Evolutionary conservation across 2,888 invertebrate genomes (phyloP), one percentile per base, ranked within the genome.

Genomic region (Orchestes rusci): DNA sequence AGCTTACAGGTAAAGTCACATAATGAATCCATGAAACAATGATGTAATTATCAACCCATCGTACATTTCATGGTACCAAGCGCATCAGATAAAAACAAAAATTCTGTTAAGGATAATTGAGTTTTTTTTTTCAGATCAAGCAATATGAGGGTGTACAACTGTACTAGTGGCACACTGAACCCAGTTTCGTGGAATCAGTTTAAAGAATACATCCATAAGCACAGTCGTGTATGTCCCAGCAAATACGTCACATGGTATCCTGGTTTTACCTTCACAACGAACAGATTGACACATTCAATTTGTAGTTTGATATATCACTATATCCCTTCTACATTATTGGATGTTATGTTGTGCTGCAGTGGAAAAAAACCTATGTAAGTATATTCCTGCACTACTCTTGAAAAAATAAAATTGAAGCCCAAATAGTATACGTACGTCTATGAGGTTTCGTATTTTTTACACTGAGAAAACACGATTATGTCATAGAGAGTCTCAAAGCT

Each of bases 191-290:
- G 95, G 95, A 79, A 82, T 1, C 75, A 84, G 50, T 82, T 93
- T 58, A 86, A 86, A 7, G 66, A 71, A 32, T 72, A 84, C 16
- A 82, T 84, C 30, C 70, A 82, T 46, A 82, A 84, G 58, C 81
- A 86, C 70, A 81, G 87, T 0, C 70, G 81, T 32, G 77, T 80
- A 50, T 83, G 84, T 56, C 94, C 94, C 3, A 81, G 89, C 50
- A 85, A 86, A 69, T 82, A 87, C 59, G 79, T 90, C 27, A 80
- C 88, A 66, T 85, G 93, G 80, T 89, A 92, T 63, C 89, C 89
- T 0, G 82, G 82, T 52, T 84, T 86, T 63, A 72, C 76, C 12
- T 84, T 84, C 64, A 79, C 83, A 32, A 82, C 81, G 33, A 86
- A 78, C 43, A 74, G 80, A 20, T 66, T 83, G 5, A 66, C 84